Evolutionary conservation across 1,140 invertebrate genomes (phyloP), one percentile per base, ranked within the genome.

Genomic region (Saccostrea echinata): DNA sequence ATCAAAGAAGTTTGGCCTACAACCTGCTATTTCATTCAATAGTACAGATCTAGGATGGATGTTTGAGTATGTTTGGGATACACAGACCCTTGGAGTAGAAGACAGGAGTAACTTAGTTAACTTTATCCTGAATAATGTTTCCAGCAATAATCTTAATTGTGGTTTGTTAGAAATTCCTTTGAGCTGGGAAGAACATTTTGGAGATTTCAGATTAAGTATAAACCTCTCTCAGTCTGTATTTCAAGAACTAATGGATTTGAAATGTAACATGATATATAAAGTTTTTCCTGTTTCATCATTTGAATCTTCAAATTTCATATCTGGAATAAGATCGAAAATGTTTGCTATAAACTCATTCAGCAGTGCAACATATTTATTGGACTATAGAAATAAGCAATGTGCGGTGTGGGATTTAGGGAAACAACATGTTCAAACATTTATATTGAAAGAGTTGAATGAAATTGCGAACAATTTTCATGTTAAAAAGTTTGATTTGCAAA

Each of bases 121-220:
- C 30, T 64, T 88, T n/a, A 91, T 92, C 35, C 16, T 88, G 21
- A 84, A 91, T 24, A 84, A 84, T 18, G 97, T 98, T 64, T 89
- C 55, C n/a, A 87, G 57, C 21, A 51, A 76, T 43, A 88, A 83
- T 87, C 13, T 84, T 55, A 51, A n/a, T 12, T 88, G 83, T 71
- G 97, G 97, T 87, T 97, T 98, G 91, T 89, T 98, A 16, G 98
- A 98, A 95, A 97, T 99, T 80, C 98, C 98, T 92, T 97, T 98
- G 92, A 96, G 97, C 3, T 99, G 98, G 98, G 97, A 98, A 93
- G 96, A 96, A 24, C 97, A 97, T 91, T 98, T 98, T 91, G 98
- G 98, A 3, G 97, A 97, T 24, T 95, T 97, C 12, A 95, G 95
- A 24, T 97, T 98, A 90, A 96, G 97, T 91, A 93, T 93, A 6